These are phyloP conservation scores for Pterostichus niger DNA, from an alignment of 2,888 invertebrate genomes.

Conservation along the genomic window DNA sequence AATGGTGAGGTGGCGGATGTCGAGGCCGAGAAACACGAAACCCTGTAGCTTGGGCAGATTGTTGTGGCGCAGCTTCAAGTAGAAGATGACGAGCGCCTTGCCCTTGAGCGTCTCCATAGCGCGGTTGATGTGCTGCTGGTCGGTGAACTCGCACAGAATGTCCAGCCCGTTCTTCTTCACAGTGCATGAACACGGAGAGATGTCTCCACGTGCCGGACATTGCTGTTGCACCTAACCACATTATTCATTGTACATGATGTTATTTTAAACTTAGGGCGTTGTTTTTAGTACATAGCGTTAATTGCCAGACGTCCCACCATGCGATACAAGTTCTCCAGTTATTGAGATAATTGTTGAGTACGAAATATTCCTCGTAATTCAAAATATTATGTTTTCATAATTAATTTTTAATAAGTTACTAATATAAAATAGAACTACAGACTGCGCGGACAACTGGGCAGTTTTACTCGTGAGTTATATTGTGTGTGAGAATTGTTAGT, in stretches of 20 bases:
- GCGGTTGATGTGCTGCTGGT: conserved; percentile 87
- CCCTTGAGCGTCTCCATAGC: conserved; percentile 91
- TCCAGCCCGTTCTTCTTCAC: conserved; percentile 94
- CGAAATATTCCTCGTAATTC: no score
- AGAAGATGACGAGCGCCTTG: conserved; percentile 90
- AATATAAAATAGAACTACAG: no score
- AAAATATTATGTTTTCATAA: no score
- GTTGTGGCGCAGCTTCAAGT: conserved; percentile 92
- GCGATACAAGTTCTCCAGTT: no score
- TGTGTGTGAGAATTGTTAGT: no score
- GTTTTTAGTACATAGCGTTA: no score
- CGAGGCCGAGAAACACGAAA: conserved; percentile 91
- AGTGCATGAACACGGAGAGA: conserved; percentile 89
- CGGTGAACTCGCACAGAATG: conserved; percentile 92
- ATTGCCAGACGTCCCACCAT: no score
- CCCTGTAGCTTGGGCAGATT: conserved; percentile 91
- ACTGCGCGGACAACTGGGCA: no score
- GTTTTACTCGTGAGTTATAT: no score
- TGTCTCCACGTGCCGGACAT: conserved; percentile 87
- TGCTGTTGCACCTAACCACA: conserved; percentile 79
- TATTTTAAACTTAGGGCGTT: no score
- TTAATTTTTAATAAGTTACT: no score
- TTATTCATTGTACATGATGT: not conserved
- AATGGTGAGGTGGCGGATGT: conserved; percentile 92
- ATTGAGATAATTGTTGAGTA: no score